Conservation (phyloP, 37 sponge, comb jelly and placozoan genomes). For the Cliona cf. orientalis region DNA sequence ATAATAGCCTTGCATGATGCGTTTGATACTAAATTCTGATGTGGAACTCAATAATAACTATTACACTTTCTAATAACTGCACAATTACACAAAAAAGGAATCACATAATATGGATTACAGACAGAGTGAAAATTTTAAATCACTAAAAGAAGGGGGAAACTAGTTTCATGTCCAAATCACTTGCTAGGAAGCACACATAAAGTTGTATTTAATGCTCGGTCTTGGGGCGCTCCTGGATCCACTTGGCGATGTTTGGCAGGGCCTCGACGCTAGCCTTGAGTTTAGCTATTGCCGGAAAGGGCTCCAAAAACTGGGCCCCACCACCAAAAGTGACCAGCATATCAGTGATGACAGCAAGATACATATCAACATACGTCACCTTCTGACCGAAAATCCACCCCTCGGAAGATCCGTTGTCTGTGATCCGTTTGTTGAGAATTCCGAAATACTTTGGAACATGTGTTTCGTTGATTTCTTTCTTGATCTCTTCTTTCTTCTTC, state of each 20-base stretch:
- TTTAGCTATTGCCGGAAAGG: slow-evolving; percentile 17
- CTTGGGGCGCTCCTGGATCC: slow-evolving; percentile 49
- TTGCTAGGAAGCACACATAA: background rate
- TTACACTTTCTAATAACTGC: too few relatives aligned
- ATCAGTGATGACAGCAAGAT: background rate
- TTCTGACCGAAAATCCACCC: slow-evolving; percentile 42
- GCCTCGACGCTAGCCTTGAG: slow-evolving; percentile 8
- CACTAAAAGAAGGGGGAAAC: too few relatives aligned
- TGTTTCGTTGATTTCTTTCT: slow-evolving; percentile 31
- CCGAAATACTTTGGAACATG: slow-evolving; percentile 24
- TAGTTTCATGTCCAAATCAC: too few relatives aligned
- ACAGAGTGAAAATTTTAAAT: too few relatives aligned
- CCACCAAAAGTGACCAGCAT: background rate
- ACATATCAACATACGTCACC: slow-evolving; percentile 39
- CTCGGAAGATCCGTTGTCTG: background rate
- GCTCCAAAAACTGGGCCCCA: background rate
- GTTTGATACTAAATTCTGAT: too few relatives aligned
- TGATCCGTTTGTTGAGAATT: slow-evolving; percentile 15
- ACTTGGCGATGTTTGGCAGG: slow-evolving; percentile 48
- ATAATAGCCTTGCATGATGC: too few relatives aligned
- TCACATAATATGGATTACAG: too few relatives aligned
- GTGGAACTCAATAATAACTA: too few relatives aligned
- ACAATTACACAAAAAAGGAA: too few relatives aligned
- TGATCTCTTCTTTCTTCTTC: slow-evolving; percentile 13
- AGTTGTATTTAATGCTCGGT: background rate